Evolutionary conservation across 1,140 invertebrate genomes (phyloP).

Genomic region (Drosophila pandora): DNA sequence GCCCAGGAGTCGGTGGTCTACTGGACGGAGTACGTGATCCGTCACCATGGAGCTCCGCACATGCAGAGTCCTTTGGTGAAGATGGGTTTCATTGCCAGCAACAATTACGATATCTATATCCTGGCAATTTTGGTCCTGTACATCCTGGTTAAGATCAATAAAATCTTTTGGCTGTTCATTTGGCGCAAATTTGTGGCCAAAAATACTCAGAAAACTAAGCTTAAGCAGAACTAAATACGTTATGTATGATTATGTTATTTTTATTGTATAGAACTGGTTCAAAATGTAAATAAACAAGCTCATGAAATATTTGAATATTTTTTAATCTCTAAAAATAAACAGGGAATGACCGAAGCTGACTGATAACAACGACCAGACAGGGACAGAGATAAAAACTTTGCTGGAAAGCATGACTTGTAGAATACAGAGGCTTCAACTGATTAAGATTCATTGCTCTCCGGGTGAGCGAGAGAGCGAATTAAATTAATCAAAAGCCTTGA

Average conservation of each 20-base stretch:
- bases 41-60: conserved; percentile 84
- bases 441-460: conserved; percentile 9
- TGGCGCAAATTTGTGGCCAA: conserved; percentile 44
- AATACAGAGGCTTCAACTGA: conserved; percentile 3
- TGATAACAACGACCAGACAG: not conserved
- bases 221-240: conserved; percentile 41
- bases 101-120: conserved; percentile 59
- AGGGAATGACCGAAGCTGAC: not conserved
- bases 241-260: not conserved
- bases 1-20: conserved; percentile 66
- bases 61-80: conserved; percentile 81
- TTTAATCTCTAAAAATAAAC: not conserved
- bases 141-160: conserved; percentile 33
- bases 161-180: conserved; percentile 44
- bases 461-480: not conserved
- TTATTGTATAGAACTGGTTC: not conserved
- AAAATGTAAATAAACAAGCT: not conserved
- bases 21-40: conserved; percentile 82
- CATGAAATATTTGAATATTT: not conserved
- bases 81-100: conserved; percentile 58
- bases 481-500: conserved; percentile 2
- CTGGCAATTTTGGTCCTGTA: conserved; percentile 32
- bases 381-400: conserved; percentile 18
- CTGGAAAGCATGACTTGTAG: conserved; percentile 17
- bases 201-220: conserved; percentile 38